Conservation (phyloP, 2,888 invertebrate species). For the Keiferia lycopersicella region DNA sequence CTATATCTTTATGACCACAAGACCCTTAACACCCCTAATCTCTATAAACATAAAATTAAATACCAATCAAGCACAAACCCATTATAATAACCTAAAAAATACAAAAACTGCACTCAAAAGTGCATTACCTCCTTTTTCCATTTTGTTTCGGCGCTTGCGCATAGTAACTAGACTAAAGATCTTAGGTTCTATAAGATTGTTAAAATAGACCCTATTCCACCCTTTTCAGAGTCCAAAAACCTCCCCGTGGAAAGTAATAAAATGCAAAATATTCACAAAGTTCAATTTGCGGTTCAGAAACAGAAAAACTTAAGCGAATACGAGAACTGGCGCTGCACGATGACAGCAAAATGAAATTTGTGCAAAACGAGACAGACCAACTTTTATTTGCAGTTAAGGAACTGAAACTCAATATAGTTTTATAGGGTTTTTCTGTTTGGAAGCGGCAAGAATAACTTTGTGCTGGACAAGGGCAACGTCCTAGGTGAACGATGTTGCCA, state of each 20-base stretch:
- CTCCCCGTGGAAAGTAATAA: conserved; percentile 34
- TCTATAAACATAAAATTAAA: conserved; percentile 37
- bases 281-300: conserved; percentile 32
- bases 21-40: conserved; percentile 8
- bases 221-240: conserved; percentile 33
- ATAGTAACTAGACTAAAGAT: conserved; percentile 66
- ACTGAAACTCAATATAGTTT: not conserved
- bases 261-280: conserved; percentile 43
- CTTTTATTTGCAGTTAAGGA: conserved; percentile 32
- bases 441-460: conserved; percentile 43
- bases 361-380: conserved; percentile 36
- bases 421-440: conserved; percentile 37
- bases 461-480: conserved; percentile 65
- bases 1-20: not conserved
- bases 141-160: conserved; percentile 62
- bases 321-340: not conserved
- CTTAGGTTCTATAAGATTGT: conserved; percentile 31
- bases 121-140: conserved; percentile 68
- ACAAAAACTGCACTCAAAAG: conserved; percentile 60
- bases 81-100: conserved; percentile 41
- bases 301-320: conserved; percentile 23
- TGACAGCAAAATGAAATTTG: conserved; percentile 31
- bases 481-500: conserved; percentile 68
- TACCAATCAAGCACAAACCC: conserved; percentile 41
- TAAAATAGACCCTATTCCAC: conserved; percentile 39